Base-by-base conservation (phyloP, 2,888 invertebrate species). In the Volucella zonaria region DNA sequence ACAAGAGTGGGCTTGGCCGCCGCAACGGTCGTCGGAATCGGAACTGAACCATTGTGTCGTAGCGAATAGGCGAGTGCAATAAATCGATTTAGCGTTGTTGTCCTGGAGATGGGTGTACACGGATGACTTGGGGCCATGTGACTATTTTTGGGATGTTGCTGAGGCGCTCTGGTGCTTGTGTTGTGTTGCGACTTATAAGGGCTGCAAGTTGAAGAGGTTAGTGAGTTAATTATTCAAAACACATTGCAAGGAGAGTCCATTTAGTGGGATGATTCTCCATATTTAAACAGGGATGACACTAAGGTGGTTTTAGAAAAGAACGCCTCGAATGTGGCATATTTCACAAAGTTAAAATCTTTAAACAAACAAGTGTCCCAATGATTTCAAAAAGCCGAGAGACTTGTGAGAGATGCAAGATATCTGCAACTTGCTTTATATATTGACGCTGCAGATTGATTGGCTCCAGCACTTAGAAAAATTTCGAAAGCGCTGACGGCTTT, bases 161-260 rank as follows among this genome's bases (percentile, higher is more conserved):
- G 31, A 6, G 31, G 31, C 31, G 52, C 62, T 52, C 42, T 74
- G 71, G 82, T 79, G 83, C 80, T 76, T n/a, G 83, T 49, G 59
- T 66, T 54, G 75, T 31, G 6, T 68, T 43, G 31, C 75, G 82
- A 79, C 71, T 31, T 75, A 83, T 80, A 83, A 62, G 83, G 83
- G 23, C 45, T 54, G 74, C 64, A 51, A 68, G 82, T 79, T 83
- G 74, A 70, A 74, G 79, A 79, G 82, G 79, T 83, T 83, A 83
- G 67, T 83, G 79, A 83, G 82, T 83, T 83, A 83, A 79, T 83
- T 83, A 83, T 83, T 83, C 82, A 79, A 83, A 51, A 62, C 74
- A 54, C 61, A 82, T 31, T 82, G 73, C 78, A 49, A 67, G 52
- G 67, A 15, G 23, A 76, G 61, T 76, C 51, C 58, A 18, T 73